A percentile compares a stretch with the other conserved stretches of the same genome.
Evolutionary conservation across 2,888 invertebrate species (phyloP).

Genomic region (Drosophila stalkeri): DNA sequence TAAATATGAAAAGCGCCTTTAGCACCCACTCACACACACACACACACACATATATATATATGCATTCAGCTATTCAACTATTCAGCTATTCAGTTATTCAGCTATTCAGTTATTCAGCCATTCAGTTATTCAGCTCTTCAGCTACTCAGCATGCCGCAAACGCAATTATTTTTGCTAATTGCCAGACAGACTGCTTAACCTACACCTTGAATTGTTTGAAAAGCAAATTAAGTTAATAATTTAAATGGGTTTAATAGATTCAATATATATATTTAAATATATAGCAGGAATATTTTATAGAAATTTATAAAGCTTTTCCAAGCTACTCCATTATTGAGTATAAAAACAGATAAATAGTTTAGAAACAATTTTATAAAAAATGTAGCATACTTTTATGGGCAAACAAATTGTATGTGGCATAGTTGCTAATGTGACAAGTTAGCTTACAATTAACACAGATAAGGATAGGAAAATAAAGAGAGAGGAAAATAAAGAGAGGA

Average conservation of each 20-base stretch:
- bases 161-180: constrained; percentile 10
- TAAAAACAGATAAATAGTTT: too few relatives aligned
- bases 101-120: not conserved
- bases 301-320: too few relatives aligned
- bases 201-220: not conserved
- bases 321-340: too few relatives aligned
- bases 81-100: constrained; percentile 1
- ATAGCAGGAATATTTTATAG: too few relatives aligned
- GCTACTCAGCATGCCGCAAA: not conserved
- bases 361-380: not conserved
- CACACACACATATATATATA: not conserved
- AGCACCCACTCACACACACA: not conserved
- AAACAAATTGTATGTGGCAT: constrained; percentile 1
- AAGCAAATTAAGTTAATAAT: not conserved
- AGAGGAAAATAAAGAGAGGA: not conserved
- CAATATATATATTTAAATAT: not conserved
- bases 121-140: not conserved
- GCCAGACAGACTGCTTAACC: not conserved
- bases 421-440: constrained; percentile 33
- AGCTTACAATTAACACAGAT: constrained; percentile 12
- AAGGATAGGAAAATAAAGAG: not conserved
- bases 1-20: not conserved
- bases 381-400: constrained; percentile 49
- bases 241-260: not conserved
- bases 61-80: too few relatives aligned